Evolutionary conservation across 2,888 invertebrate species (phyloP).

Genomic region (Gymnocheta viridis): DNA sequence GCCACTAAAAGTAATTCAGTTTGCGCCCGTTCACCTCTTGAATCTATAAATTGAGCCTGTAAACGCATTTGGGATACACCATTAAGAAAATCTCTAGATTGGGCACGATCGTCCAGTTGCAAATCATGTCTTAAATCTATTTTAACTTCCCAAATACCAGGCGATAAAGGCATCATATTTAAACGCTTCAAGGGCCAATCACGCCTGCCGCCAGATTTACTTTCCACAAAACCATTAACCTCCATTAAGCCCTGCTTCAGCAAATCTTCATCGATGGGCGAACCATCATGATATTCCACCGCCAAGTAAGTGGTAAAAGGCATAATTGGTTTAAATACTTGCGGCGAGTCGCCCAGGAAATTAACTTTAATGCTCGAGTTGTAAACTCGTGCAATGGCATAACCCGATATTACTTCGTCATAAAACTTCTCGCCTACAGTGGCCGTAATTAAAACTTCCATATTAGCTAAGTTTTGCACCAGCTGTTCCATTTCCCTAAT

Average conservation of each 20-base stretch:
- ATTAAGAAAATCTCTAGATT: constrained; percentile 85
- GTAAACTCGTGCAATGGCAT: constrained; percentile 92
- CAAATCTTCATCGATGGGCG: constrained; percentile 87
- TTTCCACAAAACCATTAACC: constrained; percentile 86
- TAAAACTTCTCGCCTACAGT: constrained; percentile 94
- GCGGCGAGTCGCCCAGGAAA: constrained; percentile 94
- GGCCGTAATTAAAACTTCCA: constrained; percentile 92
- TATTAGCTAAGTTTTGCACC: constrained; percentile 84
- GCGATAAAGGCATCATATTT: constrained; percentile 85
- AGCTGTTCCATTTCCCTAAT: constrained; percentile 87
- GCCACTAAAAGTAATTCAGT: constrained; percentile 88
- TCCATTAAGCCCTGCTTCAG: constrained; percentile 86
- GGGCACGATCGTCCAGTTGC: constrained; percentile 84
- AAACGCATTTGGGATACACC: constrained; percentile 87
- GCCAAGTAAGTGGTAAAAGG: constrained; percentile 93
- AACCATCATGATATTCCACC: constrained; percentile 95
- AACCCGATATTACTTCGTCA: constrained; percentile 91
- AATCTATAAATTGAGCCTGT: constrained; percentile 87
- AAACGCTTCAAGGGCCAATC: constrained; percentile 85
- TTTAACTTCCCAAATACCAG: constrained; percentile 92
- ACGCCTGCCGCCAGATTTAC: constrained; percentile 85
- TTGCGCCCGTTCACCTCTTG: constrained; percentile 85
- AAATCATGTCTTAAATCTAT: constrained; percentile 87
- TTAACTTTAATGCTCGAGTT: constrained; percentile 92
- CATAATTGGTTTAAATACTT: constrained; percentile 97